Evolutionary conservation across 2,113 vertebrate species (phyloP), one percentile per base, ranked within the genome.

Genomic region (Zosterops japonicus): DNA sequence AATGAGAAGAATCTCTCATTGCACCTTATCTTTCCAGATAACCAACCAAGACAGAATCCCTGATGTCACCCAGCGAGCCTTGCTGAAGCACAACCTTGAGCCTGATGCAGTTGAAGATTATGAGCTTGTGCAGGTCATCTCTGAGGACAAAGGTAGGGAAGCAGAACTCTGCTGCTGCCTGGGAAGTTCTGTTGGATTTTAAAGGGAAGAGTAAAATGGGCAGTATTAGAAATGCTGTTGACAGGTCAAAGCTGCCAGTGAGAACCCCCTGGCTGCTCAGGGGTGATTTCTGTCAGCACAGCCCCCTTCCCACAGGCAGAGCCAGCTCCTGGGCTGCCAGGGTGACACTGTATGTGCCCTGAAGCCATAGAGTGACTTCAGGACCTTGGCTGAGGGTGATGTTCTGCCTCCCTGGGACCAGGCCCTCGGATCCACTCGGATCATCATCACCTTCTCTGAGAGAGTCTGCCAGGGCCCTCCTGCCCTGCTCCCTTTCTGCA

Each of bases 31-130:
- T 92, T 90, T 81, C 36, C 95, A 99, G 99, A 36, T 99, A 90
- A 99, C 99, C 6, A 99, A 98, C 97, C 99, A 99, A 91, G 99
- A 99, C 85, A 99, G 99, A 90, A 98, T 99, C 13, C 98, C 98
- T 0, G 98, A 98, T 0, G 99, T 99, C 31, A 98, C 99, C 85
- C 98, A 98, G 82, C 97, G 98, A 96, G 99, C 99, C 0, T 98
- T 99, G 98, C 64, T 98, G 36, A 99, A 99, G 94, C 99, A 99
- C 98, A 99, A 99, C 93, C 97, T 99, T 60, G 98, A 99, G 67
- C 93, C 95, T 1, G 98, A 98, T 23, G 95, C 98, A 0, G 97
- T 93, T 1, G 98, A 99, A 21, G 98, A 98, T 81, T 99, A 99
- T 0, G 99, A 99, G 94, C 98, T 99, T 14, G 99, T 99, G 8